A percentile compares a stretch with the other conserved stretches of the same genome.
Evolutionary conservation across 2,113 vertebrate species (phyloP).

Genomic region (Campylomormyrus numenius): DNA sequence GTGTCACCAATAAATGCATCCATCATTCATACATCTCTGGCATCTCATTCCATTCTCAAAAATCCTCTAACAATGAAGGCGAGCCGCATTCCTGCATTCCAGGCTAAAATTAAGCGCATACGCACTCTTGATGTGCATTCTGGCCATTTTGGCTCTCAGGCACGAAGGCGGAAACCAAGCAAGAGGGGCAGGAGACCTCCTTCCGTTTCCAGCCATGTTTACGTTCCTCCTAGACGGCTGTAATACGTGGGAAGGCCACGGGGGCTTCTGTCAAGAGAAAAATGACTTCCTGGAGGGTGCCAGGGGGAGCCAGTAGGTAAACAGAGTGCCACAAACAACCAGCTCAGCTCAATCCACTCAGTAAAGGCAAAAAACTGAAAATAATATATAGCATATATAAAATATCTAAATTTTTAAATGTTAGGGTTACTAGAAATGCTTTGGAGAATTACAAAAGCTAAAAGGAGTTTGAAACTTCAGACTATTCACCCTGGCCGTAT

Average conservation of each 20-base stretch:
- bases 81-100: neutral
- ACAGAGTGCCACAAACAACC: neutral
- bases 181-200: neutral
- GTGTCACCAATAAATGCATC: neutral
- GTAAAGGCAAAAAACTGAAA: neutral
- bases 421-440: neutral
- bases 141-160: neutral
- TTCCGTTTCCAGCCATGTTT: neutral
- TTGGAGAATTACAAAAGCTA: neutral
- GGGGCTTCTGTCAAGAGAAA: neutral
- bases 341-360: neutral
- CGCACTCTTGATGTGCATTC: neutral
- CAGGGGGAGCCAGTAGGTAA: neutral
- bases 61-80: neutral
- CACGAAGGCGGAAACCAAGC: neutral
- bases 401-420: neutral
- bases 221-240: neutral
- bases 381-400: neutral
- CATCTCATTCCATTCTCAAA: neutral
- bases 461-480: neutral
- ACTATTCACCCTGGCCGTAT: neutral
- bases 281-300: neutral
- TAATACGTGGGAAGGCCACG: neutral
- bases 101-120: neutral
- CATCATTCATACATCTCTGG: neutral